phyloP scores from a whole-genome alignment of 30 jellyfish, hydroid and myxozoan species.

The Pseudorhiza aurosa region DNA sequence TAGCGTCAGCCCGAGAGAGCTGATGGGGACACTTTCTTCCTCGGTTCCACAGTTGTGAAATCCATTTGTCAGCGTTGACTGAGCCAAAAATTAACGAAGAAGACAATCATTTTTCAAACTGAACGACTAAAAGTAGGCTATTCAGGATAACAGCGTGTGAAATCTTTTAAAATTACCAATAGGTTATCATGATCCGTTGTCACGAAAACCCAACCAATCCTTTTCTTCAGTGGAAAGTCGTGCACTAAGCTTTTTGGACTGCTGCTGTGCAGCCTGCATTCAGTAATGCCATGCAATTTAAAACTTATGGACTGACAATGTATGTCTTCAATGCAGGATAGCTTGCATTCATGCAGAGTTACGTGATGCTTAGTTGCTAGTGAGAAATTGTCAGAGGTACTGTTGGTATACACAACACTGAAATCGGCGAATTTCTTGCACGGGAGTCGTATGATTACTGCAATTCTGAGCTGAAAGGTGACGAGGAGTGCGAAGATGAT shows the following conservation, averaged over 20 bases:
- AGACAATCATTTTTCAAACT: constrained; percentile 6
- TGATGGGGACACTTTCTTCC: too few species aligned
- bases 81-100: not conserved
- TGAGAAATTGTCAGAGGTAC: not conserved
- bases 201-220: not conserved
- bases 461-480: too few species aligned
- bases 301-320: not conserved
- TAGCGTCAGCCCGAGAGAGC: too few species aligned
- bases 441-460: not conserved
- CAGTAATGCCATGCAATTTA: not conserved
- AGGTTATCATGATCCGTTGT: not conserved
- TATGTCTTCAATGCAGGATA: not conserved
- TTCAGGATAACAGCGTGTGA: too few species aligned
- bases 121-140: too few species aligned
- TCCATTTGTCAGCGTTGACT: too few species aligned
- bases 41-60: too few species aligned
- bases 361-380: not conserved
- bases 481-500: too few species aligned
- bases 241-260: not conserved
- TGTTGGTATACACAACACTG: not conserved
- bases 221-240: not conserved
- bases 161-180: too few species aligned
- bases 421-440: not conserved
- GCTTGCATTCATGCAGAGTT: not conserved
- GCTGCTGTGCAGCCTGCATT: not conserved